A percentile compares a stretch with the other conserved stretches of the same genome.
Conservation (phyloP, 2,888 invertebrate genomes). For the Priocnemis perturbator region DNA sequence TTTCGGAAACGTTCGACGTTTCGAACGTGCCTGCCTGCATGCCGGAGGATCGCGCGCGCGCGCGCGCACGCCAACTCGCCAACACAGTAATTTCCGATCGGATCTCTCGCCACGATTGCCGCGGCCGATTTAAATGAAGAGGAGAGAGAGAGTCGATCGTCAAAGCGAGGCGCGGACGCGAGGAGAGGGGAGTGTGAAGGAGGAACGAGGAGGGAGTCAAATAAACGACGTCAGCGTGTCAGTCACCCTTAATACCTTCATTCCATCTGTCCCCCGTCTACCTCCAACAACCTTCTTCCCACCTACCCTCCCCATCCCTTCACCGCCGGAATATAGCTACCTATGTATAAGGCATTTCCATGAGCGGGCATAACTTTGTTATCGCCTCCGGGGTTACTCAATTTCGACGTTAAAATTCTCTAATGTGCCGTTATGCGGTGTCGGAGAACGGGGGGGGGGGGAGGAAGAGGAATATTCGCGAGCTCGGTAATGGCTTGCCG, state of each 20-base stretch:
- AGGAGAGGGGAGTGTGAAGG: slow-evolving; percentile 43
- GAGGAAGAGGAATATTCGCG: slow-evolving; percentile 24
- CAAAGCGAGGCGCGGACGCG: too few species aligned
- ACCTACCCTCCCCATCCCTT: background rate
- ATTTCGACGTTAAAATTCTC: slow-evolving; percentile 72
- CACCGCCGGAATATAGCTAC: slow-evolving; percentile 47
- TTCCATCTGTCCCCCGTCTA: slow-evolving; percentile 58
- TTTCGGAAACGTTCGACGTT: too few species aligned
- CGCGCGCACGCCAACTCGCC: too few species aligned
- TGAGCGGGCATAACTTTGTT: slow-evolving; percentile 68
- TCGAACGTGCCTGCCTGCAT: too few species aligned
- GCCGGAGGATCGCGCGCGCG: too few species aligned
- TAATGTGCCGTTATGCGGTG: slow-evolving; percentile 71
- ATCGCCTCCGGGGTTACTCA: slow-evolving; percentile 68
- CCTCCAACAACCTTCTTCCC: slow-evolving; percentile 7
- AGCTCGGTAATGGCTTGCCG: slow-evolving; percentile 60
- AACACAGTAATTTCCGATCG: background rate
- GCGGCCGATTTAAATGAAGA: slow-evolving; percentile 60
- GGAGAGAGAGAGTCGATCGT: slow-evolving; percentile 9
- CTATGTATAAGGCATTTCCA: slow-evolving; percentile 61
- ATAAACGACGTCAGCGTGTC: slow-evolving; percentile 69
- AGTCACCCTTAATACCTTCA: slow-evolving; percentile 70
- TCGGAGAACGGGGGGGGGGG: slow-evolving; percentile 28
- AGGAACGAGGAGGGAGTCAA: slow-evolving; percentile 45
- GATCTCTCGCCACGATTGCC: slow-evolving; percentile 58